Percentiles rank a stretch among this genome's conserved stretches.
These are phyloP conservation scores for Smithornis capensis DNA, from an alignment of 2,113 vertebrate species.

Conservation along the genomic window DNA sequence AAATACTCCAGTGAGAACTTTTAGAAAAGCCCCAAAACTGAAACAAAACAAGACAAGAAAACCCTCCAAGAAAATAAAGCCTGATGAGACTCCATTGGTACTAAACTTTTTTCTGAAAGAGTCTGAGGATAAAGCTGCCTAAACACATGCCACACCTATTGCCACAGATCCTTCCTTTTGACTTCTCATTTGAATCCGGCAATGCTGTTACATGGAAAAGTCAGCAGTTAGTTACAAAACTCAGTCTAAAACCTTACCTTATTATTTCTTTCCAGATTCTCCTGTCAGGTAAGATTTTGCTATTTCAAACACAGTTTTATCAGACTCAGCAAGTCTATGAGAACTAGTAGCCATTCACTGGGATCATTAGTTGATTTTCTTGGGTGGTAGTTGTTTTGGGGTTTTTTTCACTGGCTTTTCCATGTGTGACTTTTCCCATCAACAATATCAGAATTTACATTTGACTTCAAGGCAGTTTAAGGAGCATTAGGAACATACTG, in stretches of 20 bases:
- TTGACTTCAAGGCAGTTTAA: slow-evolving; percentile 9
- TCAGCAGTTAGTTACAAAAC: not conserved
- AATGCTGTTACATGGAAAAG: not conserved
- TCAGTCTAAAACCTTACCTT: not conserved
- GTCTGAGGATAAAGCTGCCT: not conserved
- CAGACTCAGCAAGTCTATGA: not conserved
- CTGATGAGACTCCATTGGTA: not conserved
- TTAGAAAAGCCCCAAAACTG: too few relatives aligned
- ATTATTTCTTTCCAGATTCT: not conserved
- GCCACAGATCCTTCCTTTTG: not conserved
- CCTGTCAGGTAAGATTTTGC: not conserved
- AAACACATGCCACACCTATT: not conserved
- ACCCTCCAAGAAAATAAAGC: not conserved
- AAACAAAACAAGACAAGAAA: not conserved
- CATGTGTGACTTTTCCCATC: not conserved
- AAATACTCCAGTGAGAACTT: not conserved
- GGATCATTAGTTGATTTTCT: not conserved
- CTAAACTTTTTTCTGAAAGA: not conserved
- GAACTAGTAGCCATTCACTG: not conserved
- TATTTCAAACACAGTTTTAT: not conserved
- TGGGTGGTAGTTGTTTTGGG: not conserved
- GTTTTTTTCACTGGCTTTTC: not conserved
- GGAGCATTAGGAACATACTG: not conserved
- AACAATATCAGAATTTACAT: not conserved
- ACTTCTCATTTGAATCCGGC: not conserved